Evolutionary conservation across 2,888 invertebrate genomes (phyloP).

Genomic region (Rhaphigaster nebulosa): DNA sequence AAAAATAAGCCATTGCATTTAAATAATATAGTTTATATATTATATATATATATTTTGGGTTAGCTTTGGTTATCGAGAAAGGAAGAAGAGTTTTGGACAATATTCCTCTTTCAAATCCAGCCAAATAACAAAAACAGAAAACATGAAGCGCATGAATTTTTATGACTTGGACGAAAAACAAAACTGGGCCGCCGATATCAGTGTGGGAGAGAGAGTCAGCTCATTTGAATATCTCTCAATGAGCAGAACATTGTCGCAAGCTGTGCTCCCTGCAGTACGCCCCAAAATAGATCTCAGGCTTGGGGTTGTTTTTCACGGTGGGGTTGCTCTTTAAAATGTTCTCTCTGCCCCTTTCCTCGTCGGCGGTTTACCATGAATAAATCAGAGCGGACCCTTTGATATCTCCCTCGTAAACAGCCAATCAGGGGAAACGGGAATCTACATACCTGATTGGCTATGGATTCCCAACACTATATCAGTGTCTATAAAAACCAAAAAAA

Average conservation of each 20-base stretch:
- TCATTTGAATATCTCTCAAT: conserved; percentile 36
- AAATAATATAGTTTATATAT: too few relatives aligned
- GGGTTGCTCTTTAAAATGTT: conserved; percentile 34
- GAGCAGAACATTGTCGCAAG: conserved; percentile 30
- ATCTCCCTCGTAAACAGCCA: conserved; percentile 36
- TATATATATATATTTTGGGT: too few relatives aligned
- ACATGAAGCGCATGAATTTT: conserved; percentile 16
- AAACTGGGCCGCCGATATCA: conserved; percentile 5
- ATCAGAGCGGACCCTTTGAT: conserved; percentile 40
- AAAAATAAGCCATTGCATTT: too few relatives aligned
- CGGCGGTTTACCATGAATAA: conserved; percentile 49
- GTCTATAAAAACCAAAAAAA: not conserved
- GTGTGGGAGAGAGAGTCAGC: not conserved
- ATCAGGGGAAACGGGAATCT: conserved; percentile 24
- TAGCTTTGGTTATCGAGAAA: not conserved
- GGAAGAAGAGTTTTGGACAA: not conserved
- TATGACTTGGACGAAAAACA: not conserved
- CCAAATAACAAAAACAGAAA: not conserved
- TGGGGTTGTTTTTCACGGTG: conserved; percentile 31
- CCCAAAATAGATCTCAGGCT: not conserved
- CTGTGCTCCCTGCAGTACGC: not conserved
- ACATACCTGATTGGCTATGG: conserved; percentile 44
- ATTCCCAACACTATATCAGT: not conserved
- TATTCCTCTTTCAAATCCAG: not conserved
- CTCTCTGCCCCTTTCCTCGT: not conserved